Base-by-base conservation (phyloP, 92 coral and sea anemone genomes). In the Pocillopora grandis region DNA sequence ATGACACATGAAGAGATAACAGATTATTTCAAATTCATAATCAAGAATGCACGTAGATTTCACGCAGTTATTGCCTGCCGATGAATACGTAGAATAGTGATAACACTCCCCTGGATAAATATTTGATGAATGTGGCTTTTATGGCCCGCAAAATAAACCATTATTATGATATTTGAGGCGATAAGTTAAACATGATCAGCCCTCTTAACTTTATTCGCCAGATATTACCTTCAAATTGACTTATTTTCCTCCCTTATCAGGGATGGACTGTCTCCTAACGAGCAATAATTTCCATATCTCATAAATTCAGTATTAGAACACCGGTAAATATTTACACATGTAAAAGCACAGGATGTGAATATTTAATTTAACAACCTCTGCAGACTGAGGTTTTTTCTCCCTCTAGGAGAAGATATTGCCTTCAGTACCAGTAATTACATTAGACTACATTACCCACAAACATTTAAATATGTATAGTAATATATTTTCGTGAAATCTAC, bases 311-410 rank as follows among this genome's bases (percentile, higher is more conserved):
- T 61, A 27, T 59, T 76, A 61, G 59, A 76, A 76, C 62, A 2
- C 57, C 17, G 20, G 57, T 76, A 52, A 76, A 76, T 76, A 76
- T 76, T 76, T 66, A 35, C 80, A 2, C 21, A 76, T 60, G 52
- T 35, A 76, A 60, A 9, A 60, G 21, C 68, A 76, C 80, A 60
- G 35, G 31, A 3, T 71, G 19, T 55, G n/a, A 57, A 57, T 75
- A 75, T 75, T 75, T 56, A 13, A 75, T 75, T 75, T 56, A 3
- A 70, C 75, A n/a, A 23, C 10, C n/a, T 76, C 12, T 23, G 11
- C 13, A 36, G 4, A 3, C 52, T 42, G 8, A 76, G 59, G 48
- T 9, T 61, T 76, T 49, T 36, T 59, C 52, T 7, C 16, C 27
- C 12, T 76, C 62, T 18, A 57, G n/a, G 31, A 23, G 56, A 61